These are phyloP conservation scores for Ptychoptera albimana DNA, from an alignment of 2,888 invertebrate species.

Conservation along the genomic window DNA sequence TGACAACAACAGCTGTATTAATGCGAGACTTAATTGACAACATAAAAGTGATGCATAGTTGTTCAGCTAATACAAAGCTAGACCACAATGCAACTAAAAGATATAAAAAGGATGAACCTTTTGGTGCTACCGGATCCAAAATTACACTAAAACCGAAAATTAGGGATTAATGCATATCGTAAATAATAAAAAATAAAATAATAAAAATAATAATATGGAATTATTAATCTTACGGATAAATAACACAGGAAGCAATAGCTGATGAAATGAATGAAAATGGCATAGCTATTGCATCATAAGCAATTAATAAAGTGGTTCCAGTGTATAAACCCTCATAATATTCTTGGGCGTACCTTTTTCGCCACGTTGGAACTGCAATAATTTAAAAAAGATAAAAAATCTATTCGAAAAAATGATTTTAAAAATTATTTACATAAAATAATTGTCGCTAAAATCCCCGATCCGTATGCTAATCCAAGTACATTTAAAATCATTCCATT, in stretches of 20 bases:
- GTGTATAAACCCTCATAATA: constrained; percentile 78
- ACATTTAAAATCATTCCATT: constrained; percentile 29
- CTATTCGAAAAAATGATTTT: not conserved
- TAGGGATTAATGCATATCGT: constrained; percentile 16
- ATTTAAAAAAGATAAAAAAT: not conserved
- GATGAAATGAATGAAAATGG: constrained; percentile 69
- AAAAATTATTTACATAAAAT: constrained; percentile 18
- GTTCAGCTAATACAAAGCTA: constrained; percentile 71
- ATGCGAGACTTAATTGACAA: constrained; percentile 66
- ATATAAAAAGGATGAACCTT: constrained; percentile 38
- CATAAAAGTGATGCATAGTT: constrained; percentile 65
- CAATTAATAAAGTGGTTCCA: constrained; percentile 65
- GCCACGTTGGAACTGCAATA: constrained; percentile 53
- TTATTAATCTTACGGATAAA: constrained; percentile 46
- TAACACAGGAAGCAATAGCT: constrained; percentile 51
- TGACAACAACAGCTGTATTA: constrained; percentile 58
- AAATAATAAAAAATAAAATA: too few relatives aligned
- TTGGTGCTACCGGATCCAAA: constrained; percentile 22
- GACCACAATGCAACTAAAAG: constrained; percentile 65
- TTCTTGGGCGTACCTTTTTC: constrained; percentile 88
- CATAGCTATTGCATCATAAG: constrained; percentile 65
- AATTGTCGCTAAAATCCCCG: constrained; percentile 27
- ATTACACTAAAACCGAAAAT: constrained; percentile 17
- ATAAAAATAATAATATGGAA: constrained; percentile 8
- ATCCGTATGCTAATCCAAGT: constrained; percentile 26